A percentile compares a stretch with the other conserved stretches of the same genome.
phyloP scores from a whole-genome alignment of 1,140 invertebrate genomes.

The Sinonovacula constricta region DNA sequence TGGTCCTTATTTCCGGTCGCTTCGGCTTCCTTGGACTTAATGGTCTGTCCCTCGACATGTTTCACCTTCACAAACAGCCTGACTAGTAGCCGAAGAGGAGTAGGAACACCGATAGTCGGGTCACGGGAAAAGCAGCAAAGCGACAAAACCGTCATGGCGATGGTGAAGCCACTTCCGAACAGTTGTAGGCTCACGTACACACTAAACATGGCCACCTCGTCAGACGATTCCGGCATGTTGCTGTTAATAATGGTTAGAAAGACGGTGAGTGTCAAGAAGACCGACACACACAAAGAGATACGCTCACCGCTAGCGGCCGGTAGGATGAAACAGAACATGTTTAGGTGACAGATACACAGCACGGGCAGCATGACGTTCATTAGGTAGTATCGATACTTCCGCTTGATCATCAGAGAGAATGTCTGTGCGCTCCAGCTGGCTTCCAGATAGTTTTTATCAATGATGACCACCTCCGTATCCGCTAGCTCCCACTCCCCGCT shows the following conservation, averaged over 20 bases:
- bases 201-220: slow-evolving; percentile 74
- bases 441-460: not conserved
- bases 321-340: slow-evolving; percentile 48
- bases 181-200: slow-evolving; percentile 54
- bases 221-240: slow-evolving; percentile 51
- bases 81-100: not conserved
- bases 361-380: slow-evolving; percentile 53
- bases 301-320: slow-evolving; percentile 52
- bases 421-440: slow-evolving; percentile 39
- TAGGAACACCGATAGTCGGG: not conserved
- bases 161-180: slow-evolving; percentile 31
- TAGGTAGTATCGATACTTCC: slow-evolving; percentile 31
- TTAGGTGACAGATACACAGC: slow-evolving; percentile 51
- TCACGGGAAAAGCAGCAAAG: slow-evolving; percentile 23
- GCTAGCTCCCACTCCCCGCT: slow-evolving; percentile 33
- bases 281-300: slow-evolving; percentile 50
- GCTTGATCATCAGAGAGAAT: not conserved
- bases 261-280: slow-evolving; percentile 57
- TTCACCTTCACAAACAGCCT: not conserved
- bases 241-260: slow-evolving; percentile 48
- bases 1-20: not conserved
- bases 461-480: not conserved
- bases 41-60: not conserved
- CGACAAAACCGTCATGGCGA: slow-evolving; percentile 33
- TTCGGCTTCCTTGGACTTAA: not conserved